Evolutionary conservation across 2,113 vertebrate species (phyloP).

Genomic region (Heterotilapia buettikoferi): DNA sequence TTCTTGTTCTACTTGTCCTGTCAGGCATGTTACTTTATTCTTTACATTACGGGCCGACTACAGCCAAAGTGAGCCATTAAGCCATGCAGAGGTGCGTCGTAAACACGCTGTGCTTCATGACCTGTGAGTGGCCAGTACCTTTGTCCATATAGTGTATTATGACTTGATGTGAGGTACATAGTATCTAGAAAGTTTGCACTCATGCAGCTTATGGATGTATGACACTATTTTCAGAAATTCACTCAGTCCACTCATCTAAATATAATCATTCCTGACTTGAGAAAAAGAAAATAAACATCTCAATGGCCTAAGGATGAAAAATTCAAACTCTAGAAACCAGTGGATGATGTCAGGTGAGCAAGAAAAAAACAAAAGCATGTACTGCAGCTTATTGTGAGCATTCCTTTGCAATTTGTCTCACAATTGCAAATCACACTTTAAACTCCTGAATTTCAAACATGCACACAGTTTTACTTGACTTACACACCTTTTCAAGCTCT

Average conservation of each 20-base stretch:
- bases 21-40: background rate
- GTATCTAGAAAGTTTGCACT: background rate
- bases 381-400: background rate
- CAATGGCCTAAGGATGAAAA: background rate
- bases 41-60: background rate
- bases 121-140: background rate
- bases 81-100: background rate
- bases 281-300: background rate
- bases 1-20: background rate
- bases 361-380: background rate
- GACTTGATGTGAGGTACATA: background rate
- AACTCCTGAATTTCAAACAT: background rate
- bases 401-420: background rate
- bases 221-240: background rate
- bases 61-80: background rate
- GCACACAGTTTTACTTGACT: background rate
- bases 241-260: background rate
- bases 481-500: background rate
- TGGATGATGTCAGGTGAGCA: background rate
- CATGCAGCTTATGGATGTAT: background rate
- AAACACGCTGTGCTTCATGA: background rate
- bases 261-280: background rate
- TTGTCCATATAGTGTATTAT: background rate
- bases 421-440: background rate
- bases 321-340: background rate